Conservation (phyloP, 2,888 invertebrate species). For the Ganaspis brasiliensis region DNA sequence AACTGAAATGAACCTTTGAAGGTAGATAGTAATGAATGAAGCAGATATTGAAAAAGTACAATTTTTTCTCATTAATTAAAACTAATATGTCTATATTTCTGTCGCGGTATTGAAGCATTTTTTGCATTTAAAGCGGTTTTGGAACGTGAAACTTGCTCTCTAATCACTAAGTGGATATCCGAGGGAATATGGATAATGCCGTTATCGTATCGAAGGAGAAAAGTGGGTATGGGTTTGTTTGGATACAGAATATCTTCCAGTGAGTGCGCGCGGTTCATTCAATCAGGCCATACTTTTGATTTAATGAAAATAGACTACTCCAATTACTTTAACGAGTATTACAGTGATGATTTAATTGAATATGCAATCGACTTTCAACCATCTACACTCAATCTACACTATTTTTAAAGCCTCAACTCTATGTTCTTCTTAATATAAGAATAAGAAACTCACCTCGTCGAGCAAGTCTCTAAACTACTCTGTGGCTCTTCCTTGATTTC, state of each 20-base stretch:
- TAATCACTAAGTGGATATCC: constrained; percentile 69
- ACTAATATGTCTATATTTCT: background rate
- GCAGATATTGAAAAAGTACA: background rate
- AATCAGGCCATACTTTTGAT: constrained; percentile 60
- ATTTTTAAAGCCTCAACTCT: background rate
- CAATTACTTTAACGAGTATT: constrained; percentile 37
- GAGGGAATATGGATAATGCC: constrained; percentile 51
- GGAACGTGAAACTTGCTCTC: constrained; percentile 59
- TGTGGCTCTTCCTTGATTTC: constrained; percentile 75
- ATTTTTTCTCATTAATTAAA: background rate
- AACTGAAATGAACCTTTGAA: background rate
- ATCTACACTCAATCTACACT: background rate
- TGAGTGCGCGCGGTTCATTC: constrained; percentile 60
- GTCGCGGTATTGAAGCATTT: constrained; percentile 58
- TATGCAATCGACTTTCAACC: constrained; percentile 19
- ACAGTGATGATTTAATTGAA: constrained; percentile 28
- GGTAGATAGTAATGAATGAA: background rate
- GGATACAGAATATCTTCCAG: constrained; percentile 60
- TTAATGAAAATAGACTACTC: constrained; percentile 60
- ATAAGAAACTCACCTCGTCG: constrained; percentile 67
- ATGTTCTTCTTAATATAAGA: background rate
- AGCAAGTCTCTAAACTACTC: constrained; percentile 67
- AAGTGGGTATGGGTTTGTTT: constrained; percentile 54
- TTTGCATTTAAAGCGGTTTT: constrained; percentile 59
- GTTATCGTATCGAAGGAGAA: constrained; percentile 34